These are phyloP conservation scores for Girardinus metallicus DNA, from an alignment of 2,797 vertebrate genomes.

Conservation along the genomic window DNA sequence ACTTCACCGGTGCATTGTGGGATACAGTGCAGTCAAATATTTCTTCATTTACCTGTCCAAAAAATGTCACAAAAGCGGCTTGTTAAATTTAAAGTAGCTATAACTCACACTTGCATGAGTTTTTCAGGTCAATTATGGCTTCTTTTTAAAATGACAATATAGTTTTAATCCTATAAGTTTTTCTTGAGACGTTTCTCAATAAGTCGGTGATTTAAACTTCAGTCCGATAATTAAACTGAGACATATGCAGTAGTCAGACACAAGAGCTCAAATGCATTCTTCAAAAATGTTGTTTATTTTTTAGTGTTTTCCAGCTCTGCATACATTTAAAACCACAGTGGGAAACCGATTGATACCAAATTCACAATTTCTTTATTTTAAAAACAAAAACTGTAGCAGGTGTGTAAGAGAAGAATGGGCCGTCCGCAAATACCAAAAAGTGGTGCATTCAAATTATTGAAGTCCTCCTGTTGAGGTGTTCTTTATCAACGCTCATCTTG, in stretches of 20 bases:
- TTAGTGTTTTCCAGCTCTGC: neutral
- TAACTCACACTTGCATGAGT: neutral
- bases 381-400: neutral
- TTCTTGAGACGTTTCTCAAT: neutral
- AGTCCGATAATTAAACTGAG: neutral
- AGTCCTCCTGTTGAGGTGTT: neutral
- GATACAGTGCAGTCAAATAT: slow-evolving; percentile 6
- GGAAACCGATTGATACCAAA: neutral
- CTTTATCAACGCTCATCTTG: neutral
- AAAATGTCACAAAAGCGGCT: slow-evolving; percentile 3
- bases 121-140: neutral
- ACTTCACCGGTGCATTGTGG: slow-evolving; percentile 5
- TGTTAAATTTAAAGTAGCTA: neutral
- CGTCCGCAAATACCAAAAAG: neutral
- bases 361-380: neutral
- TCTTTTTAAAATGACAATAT: neutral
- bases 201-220: neutral
- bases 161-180: neutral
- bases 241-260: neutral
- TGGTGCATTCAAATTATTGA: neutral
- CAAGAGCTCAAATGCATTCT: neutral
- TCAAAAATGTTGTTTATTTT: neutral
- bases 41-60: neutral
- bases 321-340: neutral
- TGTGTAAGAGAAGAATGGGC: neutral